phyloP scores from a whole-genome alignment of 2,888 invertebrate genomes.

The Drosophila vallismaia region DNA sequence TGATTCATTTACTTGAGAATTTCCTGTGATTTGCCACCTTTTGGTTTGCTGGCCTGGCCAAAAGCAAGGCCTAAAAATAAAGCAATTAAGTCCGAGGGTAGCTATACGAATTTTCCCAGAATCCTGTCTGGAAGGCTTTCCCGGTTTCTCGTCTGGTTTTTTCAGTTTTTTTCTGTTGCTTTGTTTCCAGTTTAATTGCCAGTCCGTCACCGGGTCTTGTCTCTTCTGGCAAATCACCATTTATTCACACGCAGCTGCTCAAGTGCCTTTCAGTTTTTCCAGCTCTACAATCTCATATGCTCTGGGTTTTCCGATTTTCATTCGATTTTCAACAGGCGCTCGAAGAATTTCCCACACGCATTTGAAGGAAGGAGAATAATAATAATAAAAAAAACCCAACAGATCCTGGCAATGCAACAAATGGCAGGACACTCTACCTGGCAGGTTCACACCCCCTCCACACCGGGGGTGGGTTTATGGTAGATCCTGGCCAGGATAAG shows the following conservation, averaged over 20 bases:
- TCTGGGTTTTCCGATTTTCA: constrained; percentile 6
- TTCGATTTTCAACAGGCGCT: constrained; percentile 8
- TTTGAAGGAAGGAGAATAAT: not conserved
- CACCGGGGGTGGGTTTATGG: constrained; percentile 8
- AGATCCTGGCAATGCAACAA: constrained; percentile 23
- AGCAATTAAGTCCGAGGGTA: constrained; percentile 22
- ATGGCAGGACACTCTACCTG: constrained; percentile 22
- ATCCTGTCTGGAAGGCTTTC: constrained; percentile 17
- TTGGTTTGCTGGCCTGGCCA: constrained; percentile 1
- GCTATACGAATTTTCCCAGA: constrained; percentile 12
- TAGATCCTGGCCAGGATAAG: constrained; percentile 29
- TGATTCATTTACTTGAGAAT: not conserved
- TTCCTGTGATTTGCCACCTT: not conserved
- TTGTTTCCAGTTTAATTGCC: constrained; percentile 20
- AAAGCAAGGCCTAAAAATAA: constrained; percentile 7
- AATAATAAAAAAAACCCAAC: constrained; percentile 6
- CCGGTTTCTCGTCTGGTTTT: not conserved
- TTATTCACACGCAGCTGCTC: constrained; percentile 34
- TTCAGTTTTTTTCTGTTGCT: constrained; percentile 1
- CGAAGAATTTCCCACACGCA: constrained; percentile 3
- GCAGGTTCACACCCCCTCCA: constrained; percentile 40
- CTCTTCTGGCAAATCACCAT: not conserved
- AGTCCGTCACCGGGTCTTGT: constrained; percentile 6
- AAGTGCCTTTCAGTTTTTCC: constrained; percentile 15
- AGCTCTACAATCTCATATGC: not conserved